phyloP scores from a whole-genome alignment of 2,113 vertebrate species.

The Eidolon helvum region DNA sequence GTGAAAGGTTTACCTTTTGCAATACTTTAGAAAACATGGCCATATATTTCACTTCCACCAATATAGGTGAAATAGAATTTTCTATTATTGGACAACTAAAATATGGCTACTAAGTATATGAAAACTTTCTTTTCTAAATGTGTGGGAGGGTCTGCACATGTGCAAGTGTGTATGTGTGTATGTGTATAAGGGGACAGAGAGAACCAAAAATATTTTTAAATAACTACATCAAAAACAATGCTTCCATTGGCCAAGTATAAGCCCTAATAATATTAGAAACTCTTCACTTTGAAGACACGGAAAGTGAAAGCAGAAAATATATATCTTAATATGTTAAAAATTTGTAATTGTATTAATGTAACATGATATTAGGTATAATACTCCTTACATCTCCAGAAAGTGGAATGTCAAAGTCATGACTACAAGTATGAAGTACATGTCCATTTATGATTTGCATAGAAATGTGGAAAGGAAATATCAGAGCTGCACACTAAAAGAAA shows the following conservation, averaged over 20 bases:
- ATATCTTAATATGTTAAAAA: background rate
- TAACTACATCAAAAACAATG: background rate
- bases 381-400: background rate
- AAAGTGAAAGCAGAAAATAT: background rate
- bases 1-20: background rate
- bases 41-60: background rate
- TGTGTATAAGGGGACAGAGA: background rate
- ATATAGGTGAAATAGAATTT: background rate
- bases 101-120: background rate
- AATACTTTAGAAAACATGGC: slow-evolving; percentile 13
- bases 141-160: background rate
- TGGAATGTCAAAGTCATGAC: background rate
- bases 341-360: background rate
- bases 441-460: background rate
- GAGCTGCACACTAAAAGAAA: background rate
- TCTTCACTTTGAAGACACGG: background rate
- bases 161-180: too few relatives aligned
- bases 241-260: background rate
- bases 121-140: background rate
- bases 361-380: background rate
- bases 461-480: background rate
- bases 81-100: background rate
- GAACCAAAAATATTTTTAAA: background rate
- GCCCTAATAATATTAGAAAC: background rate
- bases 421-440: background rate